Evolutionary conservation across 2,888 invertebrate genomes (phyloP).

Genomic region (Hecatera dysodea): DNA sequence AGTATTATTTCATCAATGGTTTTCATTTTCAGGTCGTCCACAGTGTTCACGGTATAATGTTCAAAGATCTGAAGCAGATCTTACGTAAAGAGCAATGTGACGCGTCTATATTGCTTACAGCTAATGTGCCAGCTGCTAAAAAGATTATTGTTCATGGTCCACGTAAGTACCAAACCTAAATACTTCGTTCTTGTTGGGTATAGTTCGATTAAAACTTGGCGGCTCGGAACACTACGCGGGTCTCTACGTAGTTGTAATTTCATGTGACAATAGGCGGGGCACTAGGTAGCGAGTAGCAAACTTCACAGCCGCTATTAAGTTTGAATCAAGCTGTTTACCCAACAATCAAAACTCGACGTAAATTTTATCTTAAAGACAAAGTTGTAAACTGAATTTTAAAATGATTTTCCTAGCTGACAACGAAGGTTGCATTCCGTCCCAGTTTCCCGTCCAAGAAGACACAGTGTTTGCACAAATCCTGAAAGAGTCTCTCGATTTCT

Average conservation of each 20-base stretch:
- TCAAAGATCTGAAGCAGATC: constrained; percentile 99
- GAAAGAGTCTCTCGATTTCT: constrained; percentile 99
- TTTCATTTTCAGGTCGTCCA: constrained; percentile 95
- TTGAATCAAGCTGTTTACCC: not conserved
- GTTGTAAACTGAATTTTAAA: too few relatives aligned
- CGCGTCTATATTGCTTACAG: constrained; percentile 98
- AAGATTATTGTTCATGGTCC: constrained; percentile 99
- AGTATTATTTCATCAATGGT: not conserved
- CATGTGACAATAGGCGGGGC: too few relatives aligned
- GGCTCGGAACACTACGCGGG: too few relatives aligned
- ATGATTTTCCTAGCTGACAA: constrained; percentile 93
- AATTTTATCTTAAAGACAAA: too few relatives aligned
- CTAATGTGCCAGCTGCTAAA: constrained; percentile 99
- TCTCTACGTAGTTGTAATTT: too few relatives aligned
- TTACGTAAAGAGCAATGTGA: constrained; percentile 99
- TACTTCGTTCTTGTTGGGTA: too few relatives aligned
- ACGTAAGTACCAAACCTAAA: constrained; percentile 72
- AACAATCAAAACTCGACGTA: not conserved
- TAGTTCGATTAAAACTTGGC: too few relatives aligned
- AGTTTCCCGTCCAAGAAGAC: constrained; percentile 99
- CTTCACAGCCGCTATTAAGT: too few relatives aligned
- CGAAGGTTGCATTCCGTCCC: constrained; percentile 98
- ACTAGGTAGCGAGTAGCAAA: too few relatives aligned
- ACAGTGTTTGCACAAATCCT: constrained; percentile 98
- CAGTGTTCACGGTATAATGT: constrained; percentile 99